Evolutionary conservation across 2,797 vertebrate species (phyloP).

Genomic region (Pseudochromis fuscus): DNA sequence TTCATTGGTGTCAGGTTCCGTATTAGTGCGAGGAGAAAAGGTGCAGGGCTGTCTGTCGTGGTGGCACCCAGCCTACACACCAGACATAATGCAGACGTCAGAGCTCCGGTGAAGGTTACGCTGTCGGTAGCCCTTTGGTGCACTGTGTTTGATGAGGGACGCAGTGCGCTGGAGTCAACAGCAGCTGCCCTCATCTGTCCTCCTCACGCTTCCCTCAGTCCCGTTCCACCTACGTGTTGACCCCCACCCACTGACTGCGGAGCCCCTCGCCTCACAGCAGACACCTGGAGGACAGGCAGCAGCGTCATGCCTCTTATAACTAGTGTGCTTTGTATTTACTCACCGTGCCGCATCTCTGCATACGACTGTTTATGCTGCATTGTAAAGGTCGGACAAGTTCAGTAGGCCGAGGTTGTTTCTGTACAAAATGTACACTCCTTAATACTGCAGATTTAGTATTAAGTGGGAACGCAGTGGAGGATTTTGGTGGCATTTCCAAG

Average conservation of each 20-base stretch:
- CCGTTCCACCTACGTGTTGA: slow-evolving; percentile 59
- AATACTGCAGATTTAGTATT: background rate
- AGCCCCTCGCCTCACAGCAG: slow-evolving; percentile 48
- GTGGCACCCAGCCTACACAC: slow-evolving; percentile 43
- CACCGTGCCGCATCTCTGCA: slow-evolving; percentile 32
- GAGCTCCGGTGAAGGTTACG: slow-evolving; percentile 78
- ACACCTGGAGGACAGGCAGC: slow-evolving; percentile 59
- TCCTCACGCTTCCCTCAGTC: slow-evolving; percentile 27
- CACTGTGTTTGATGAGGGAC: slow-evolving; percentile 78
- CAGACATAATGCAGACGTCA: slow-evolving; percentile 73
- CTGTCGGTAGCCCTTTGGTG: slow-evolving; percentile 68
- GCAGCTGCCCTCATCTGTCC: slow-evolving; percentile 63
- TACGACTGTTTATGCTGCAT: slow-evolving; percentile 42
- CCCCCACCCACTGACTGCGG: slow-evolving; percentile 59
- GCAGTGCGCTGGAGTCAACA: slow-evolving; percentile 73
- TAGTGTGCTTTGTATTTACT: slow-evolving; percentile 41
- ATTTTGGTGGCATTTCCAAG: background rate
- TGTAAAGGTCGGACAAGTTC: slow-evolving; percentile 40
- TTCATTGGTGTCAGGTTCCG: slow-evolving; percentile 24
- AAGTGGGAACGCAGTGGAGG: background rate
- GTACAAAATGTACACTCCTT: background rate
- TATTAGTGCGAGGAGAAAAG: slow-evolving; percentile 37
- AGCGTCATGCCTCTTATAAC: slow-evolving; percentile 46
- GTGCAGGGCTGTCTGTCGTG: slow-evolving; percentile 36
- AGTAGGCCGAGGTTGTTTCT: slow-evolving; percentile 12